Evolutionary conservation across 2,113 vertebrate species (phyloP).

Genomic region (Marmota flaviventris): DNA sequence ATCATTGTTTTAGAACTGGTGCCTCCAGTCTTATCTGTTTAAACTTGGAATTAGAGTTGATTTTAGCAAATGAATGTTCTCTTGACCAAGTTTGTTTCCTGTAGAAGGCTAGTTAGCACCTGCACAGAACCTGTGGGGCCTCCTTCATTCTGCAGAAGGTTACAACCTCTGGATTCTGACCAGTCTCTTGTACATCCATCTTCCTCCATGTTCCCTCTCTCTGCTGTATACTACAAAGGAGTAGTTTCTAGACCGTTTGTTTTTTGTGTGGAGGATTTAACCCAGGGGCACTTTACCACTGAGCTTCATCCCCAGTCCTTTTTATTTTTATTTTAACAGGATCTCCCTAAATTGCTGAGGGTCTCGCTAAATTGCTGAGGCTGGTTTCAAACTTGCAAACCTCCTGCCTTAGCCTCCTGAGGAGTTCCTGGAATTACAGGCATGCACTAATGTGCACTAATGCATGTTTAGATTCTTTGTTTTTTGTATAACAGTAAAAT

Average conservation of each 20-base stretch:
- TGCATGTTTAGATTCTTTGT: too few species aligned
- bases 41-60: slow-evolving; percentile 45
- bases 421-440: too few species aligned
- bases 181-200: background rate
- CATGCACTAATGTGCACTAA: too few species aligned
- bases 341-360: too few species aligned
- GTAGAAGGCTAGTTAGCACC: background rate
- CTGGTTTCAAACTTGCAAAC: too few species aligned
- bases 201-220: background rate
- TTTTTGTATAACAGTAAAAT: background rate
- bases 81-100: background rate
- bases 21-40: slow-evolving; percentile 12
- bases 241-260: background rate
- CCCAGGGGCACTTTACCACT: too few species aligned
- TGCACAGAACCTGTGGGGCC: background rate
- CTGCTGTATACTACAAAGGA: background rate
- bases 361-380: too few species aligned
- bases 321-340: too few species aligned
- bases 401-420: too few species aligned
- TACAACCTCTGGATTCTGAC: background rate
- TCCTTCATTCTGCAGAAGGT: background rate
- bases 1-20: slow-evolving; percentile 54
- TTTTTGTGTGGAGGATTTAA: too few species aligned
- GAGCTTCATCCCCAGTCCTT: too few species aligned
- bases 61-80: slow-evolving; percentile 21